Percentiles rank a stretch among this genome's conserved stretches.
These are phyloP conservation scores for Hanleya hanleyi DNA, from an alignment of 2,888 invertebrate genomes.

Conservation along the genomic window DNA sequence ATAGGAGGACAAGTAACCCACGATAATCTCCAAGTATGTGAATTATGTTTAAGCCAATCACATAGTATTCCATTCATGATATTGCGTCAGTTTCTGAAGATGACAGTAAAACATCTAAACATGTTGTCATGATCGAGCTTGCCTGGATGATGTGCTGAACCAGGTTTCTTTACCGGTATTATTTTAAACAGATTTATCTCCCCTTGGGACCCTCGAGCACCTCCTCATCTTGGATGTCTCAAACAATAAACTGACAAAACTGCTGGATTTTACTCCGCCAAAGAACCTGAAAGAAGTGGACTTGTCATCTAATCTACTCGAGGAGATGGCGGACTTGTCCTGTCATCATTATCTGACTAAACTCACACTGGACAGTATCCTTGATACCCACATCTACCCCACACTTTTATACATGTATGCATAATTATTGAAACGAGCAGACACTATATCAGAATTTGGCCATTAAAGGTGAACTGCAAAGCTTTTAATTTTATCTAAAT, in stretches of 20 bases:
- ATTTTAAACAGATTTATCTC: constrained; percentile 62
- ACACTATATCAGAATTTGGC: too few relatives aligned
- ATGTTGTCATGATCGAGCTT: not conserved
- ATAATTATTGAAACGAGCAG: too few relatives aligned
- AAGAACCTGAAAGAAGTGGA: constrained; percentile 67
- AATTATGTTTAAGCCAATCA: not conserved
- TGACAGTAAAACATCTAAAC: too few relatives aligned
- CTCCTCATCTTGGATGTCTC: constrained; percentile 70
- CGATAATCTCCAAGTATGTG: not conserved
- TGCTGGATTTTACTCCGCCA: constrained; percentile 68
- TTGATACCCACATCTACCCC: too few relatives aligned
- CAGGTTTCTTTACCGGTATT: not conserved
- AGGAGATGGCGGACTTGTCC: constrained; percentile 66
- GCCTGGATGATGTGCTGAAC: constrained; percentile 5
- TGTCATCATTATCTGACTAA: constrained; percentile 64
- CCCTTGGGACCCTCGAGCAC: constrained; percentile 62
- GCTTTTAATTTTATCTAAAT: too few relatives aligned
- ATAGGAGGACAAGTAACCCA: too few relatives aligned
- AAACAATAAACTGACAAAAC: constrained; percentile 66
- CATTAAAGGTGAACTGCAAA: too few relatives aligned
- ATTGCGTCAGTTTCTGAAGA: too few relatives aligned
- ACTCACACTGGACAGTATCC: constrained; percentile 70
- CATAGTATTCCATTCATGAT: not conserved
- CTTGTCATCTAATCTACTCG: constrained; percentile 68
- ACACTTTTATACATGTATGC: too few relatives aligned